A percentile compares a stretch with the other conserved stretches of the same genome.
Conservation (phyloP, 2,797 vertebrate species). For the Lithobates sylvaticus region DNA sequence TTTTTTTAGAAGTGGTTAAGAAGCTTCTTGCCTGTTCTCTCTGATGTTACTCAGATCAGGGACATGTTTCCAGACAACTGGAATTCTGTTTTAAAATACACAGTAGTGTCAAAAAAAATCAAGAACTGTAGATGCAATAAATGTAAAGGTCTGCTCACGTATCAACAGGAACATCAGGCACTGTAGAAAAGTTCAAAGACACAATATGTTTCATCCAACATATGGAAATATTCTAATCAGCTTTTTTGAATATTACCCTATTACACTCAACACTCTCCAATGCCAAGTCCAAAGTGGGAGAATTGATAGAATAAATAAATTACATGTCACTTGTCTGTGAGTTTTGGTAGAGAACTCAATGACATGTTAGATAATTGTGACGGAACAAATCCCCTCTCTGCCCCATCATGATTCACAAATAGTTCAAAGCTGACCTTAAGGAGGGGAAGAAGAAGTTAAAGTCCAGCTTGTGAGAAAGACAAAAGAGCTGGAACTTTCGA, state of each 20-base stretch:
- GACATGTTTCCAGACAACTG: no score
- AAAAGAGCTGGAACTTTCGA: constrained; percentile 38
- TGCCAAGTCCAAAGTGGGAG: background rate
- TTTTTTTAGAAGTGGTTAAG: background rate
- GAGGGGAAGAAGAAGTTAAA: constrained; percentile 33
- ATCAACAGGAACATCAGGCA: background rate
- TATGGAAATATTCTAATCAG: constrained; percentile 35
- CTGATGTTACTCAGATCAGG: no score
- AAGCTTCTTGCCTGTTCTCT: background rate
- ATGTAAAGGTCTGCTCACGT: background rate
- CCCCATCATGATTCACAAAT: constrained; percentile 28
- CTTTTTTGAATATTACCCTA: background rate
- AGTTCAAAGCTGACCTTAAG: constrained; percentile 48
- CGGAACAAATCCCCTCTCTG: constrained; percentile 27
- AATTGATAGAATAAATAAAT: constrained; percentile 44
- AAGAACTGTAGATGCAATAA: background rate
- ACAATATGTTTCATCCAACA: background rate
- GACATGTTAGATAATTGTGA: constrained; percentile 38
- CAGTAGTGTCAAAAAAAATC: background rate
- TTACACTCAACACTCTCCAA: background rate
- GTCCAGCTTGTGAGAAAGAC: constrained; percentile 31
- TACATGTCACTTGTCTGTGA: constrained; percentile 31
- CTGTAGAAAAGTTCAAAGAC: background rate
- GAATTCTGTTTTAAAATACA: background rate
- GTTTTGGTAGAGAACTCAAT: constrained; percentile 5